These are phyloP conservation scores for Macrotrachela quadricornifera DNA, from an alignment of 1,140 invertebrate genomes.

Conservation along the genomic window DNA sequence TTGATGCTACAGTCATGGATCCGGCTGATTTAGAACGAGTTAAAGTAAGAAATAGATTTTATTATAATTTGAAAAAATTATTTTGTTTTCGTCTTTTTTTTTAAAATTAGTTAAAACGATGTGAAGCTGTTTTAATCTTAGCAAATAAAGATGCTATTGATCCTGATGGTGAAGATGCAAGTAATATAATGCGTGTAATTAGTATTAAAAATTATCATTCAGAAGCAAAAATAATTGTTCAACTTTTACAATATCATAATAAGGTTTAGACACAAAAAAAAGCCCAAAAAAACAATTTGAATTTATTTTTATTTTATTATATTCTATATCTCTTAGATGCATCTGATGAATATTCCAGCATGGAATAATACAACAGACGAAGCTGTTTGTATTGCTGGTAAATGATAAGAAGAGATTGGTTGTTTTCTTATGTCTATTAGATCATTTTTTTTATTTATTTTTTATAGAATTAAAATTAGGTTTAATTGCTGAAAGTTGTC, in stretches of 20 bases:
- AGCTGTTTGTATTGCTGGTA: slow-evolving; percentile 49
- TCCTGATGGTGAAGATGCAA: slow-evolving; percentile 83
- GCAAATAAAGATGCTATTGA: slow-evolving; percentile 98
- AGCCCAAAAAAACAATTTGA: no score
- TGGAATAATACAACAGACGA: slow-evolving; percentile 99
- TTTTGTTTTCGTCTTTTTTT: no score
- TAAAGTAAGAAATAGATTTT: slow-evolving; percentile 52
- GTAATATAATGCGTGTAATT: slow-evolving; percentile 96
- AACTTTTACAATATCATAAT: slow-evolving; percentile 97
- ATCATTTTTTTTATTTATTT: slow-evolving; percentile 32
- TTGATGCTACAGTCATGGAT: slow-evolving; percentile 86
- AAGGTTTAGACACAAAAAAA: slow-evolving; percentile 52
- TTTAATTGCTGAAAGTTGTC: slow-evolving; percentile 85
- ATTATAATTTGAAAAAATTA: neutral
- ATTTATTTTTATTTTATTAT: neutral
- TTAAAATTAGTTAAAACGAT: slow-evolving; percentile 94
- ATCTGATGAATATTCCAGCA: slow-evolving; percentile 91
- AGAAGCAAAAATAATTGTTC: slow-evolving; percentile 91
- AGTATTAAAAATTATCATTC: slow-evolving; percentile 98
- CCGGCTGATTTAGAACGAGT: slow-evolving; percentile 93
- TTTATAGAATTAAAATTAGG: slow-evolving; percentile 66
- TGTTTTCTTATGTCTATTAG: neutral
- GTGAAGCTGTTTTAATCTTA: slow-evolving; percentile 89
- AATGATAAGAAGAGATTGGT: no score
- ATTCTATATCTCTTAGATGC: slow-evolving; percentile 46